Evolutionary conservation across 2,113 vertebrate species (phyloP).

Genomic region (Pardalotus punctatus): DNA sequence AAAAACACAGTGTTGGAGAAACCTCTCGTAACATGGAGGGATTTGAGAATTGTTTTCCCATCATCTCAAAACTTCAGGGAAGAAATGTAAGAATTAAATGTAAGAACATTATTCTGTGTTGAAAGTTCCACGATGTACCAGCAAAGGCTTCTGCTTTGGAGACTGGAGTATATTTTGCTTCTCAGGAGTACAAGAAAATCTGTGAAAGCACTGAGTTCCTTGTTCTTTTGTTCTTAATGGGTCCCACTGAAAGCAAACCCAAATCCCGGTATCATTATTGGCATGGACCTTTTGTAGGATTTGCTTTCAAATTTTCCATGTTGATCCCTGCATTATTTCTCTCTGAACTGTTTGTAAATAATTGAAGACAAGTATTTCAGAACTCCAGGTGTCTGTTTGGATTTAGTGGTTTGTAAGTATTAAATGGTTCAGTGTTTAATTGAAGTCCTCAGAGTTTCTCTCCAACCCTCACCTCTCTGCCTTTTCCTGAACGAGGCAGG

Average conservation of each 20-base stretch:
- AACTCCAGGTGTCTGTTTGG: background rate
- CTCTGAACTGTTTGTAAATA: background rate
- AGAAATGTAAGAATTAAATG: background rate
- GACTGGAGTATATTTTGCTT: background rate
- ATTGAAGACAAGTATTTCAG: background rate
- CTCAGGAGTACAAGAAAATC: background rate
- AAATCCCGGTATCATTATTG: rapidly evolving
- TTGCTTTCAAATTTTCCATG: background rate
- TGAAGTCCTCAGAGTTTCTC: background rate
- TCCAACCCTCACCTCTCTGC: background rate
- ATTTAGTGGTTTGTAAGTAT: background rate
- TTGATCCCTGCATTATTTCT: background rate
- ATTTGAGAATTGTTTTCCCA: background rate
- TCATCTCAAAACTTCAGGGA: background rate
- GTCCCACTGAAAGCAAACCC: background rate
- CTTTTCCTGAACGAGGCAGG: background rate
- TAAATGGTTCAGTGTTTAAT: background rate
- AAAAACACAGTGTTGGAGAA: background rate
- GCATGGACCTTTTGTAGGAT: background rate
- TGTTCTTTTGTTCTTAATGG: background rate
- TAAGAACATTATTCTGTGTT: background rate
- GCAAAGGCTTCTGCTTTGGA: background rate
- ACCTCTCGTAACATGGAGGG: rapidly evolving
- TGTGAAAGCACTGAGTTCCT: background rate
- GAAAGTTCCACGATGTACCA: background rate